Base-by-base conservation (phyloP, 2,888 invertebrate genomes). In the Drosophila glabriapex region DNA sequence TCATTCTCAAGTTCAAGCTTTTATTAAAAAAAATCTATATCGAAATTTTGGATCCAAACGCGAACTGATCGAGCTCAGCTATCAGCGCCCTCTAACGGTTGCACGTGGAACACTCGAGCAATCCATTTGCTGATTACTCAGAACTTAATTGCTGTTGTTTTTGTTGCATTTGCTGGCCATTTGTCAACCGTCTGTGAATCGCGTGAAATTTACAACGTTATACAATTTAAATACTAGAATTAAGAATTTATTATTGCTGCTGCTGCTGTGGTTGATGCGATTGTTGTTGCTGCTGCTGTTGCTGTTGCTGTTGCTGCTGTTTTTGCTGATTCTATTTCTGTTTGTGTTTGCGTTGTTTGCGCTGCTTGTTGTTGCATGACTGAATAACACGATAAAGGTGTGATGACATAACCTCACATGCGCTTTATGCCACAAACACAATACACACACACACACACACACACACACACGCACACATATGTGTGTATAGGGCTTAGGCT, bases 161-260 rank as follows among this genome's bases (percentile, higher is more conserved):
- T 63, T 62, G 49, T 43, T 73, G 54, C 52, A 59, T 49, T 61
- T 77, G 65, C 41, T 69, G 68, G 68, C 59, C 68, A 78, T 78
- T 78, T 78, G 78, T 78, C 78, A 78, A 74, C 66, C 76, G 71
- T 59, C 66, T 43, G 65, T 60, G 35, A 82, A 73, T 68, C 66
- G 85, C 80, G 78, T 82, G 71, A 85, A 82, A 78, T 65, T 78
- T 76, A 85, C 83, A 80, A 62, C 61, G 62, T 72, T 85, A 74
- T 76, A 78, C 71, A 85, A 83, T 85, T 83, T 75, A 80, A 80
- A 73, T 80, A 80, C 80, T 80, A 74, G 64, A 85, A 60, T 69
- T 81, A 70, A 78, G 56, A 68, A 69, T 69, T 78, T 74, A 61
- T 82, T 73, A 29, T 58, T 46, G 69, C 49, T 79, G 76, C 41